Evolutionary conservation across 2,888 invertebrate genomes (phyloP).

Genomic region (Julus scanicus): DNA sequence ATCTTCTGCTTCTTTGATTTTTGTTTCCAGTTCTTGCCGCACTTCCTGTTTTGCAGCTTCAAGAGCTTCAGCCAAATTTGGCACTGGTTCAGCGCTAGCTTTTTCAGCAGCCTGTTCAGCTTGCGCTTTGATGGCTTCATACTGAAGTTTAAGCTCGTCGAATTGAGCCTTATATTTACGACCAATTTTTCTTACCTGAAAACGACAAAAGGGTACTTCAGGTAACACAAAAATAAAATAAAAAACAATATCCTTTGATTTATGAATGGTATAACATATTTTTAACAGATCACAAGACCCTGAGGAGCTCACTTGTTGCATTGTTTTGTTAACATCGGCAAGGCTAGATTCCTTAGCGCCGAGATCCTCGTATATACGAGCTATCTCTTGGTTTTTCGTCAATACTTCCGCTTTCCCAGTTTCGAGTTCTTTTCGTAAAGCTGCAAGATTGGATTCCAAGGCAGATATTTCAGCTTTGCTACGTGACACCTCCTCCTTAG

Average conservation of each 20-base stretch:
- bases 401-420: slow-evolving; percentile 60
- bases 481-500: slow-evolving; percentile 63
- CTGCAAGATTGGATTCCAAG: slow-evolving; percentile 78
- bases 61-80: slow-evolving; percentile 63
- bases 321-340: slow-evolving; percentile 74
- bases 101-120: slow-evolving; percentile 57
- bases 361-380: slow-evolving; percentile 22
- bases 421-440: slow-evolving; percentile 58
- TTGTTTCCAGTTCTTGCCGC: slow-evolving; percentile 66
- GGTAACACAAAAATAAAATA: too few species aligned
- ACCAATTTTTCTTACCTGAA: slow-evolving; percentile 80
- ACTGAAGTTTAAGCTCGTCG: slow-evolving; percentile 71
- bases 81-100: slow-evolving; percentile 60
- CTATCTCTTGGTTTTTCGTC: slow-evolving; percentile 23
- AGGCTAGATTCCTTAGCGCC: slow-evolving; percentile 74
- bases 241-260: too few species aligned
- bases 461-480: slow-evolving; percentile 58
- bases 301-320: slow-evolving; percentile 64
- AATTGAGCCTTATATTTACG: slow-evolving; percentile 90
- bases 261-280: too few species aligned
- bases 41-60: slow-evolving; percentile 57
- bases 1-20: slow-evolving; percentile 66
- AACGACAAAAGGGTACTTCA: too few species aligned
- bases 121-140: slow-evolving; percentile 59
- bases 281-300: too few species aligned